These are phyloP conservation scores for Manis crassicaudata DNA, from an alignment of 2,797 vertebrate genomes.

Conservation along the genomic window DNA sequence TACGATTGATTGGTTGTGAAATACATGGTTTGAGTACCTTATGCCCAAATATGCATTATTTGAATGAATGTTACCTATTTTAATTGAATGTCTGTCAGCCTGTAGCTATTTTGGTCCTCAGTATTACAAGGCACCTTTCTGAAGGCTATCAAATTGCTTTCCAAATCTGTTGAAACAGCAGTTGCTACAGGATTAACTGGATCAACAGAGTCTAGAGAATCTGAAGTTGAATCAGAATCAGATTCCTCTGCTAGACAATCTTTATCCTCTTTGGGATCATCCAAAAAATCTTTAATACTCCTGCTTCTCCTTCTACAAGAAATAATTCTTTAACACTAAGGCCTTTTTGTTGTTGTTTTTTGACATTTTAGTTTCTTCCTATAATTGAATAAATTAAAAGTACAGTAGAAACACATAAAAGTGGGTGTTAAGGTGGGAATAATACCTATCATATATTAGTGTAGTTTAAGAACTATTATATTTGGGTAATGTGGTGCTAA, in stretches of 20 bases:
- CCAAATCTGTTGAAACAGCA: constrained; percentile 47
- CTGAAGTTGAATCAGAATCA: constrained; percentile 43
- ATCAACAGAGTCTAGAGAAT: constrained; percentile 34
- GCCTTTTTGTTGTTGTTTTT: not conserved
- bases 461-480: not conserved
- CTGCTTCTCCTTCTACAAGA: not conserved
- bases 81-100: not conserved
- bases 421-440: not conserved
- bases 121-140: constrained; percentile 24
- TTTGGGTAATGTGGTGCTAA: not conserved
- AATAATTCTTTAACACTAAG: not conserved
- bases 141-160: constrained; percentile 39
- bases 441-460: not conserved
- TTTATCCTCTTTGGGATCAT: constrained; percentile 24
- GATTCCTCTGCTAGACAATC: not conserved
- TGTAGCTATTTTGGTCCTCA: constrained; percentile 22
- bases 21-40: not conserved
- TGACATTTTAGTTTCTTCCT: not conserved
- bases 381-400: not conserved
- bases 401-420: constrained; percentile 1
- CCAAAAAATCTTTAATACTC: not conserved
- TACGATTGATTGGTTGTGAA: not conserved
- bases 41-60: not conserved
- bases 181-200: constrained; percentile 52
- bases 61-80: not conserved